phyloP scores from a whole-genome alignment of 2,797 vertebrate species.

The Ciconia nigra region DNA sequence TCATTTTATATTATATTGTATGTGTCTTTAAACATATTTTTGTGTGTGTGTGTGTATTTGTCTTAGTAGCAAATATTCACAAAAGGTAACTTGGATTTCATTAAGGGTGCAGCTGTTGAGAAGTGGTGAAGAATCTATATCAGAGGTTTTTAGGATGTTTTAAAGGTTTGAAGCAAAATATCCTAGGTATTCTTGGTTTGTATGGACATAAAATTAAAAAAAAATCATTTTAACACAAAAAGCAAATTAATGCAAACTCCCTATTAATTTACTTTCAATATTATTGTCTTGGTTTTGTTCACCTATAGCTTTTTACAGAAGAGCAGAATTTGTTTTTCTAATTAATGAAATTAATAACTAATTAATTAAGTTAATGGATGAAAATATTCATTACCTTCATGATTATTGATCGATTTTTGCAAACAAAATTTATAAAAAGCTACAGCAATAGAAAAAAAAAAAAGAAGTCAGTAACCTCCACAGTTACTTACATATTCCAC shows the following conservation, averaged over 20 bases:
- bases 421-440: neutral
- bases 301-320: neutral
- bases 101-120: neutral
- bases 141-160: neutral
- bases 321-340: neutral
- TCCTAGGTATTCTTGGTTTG: neutral
- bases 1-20: neutral
- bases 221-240: neutral
- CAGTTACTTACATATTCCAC: neutral
- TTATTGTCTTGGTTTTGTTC: neutral
- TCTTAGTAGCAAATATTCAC: neutral
- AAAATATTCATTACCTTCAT: neutral
- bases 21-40: neutral
- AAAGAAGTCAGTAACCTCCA: neutral
- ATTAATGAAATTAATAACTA: neutral
- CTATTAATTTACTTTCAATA: neutral
- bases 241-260: neutral
- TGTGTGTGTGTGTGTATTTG: neutral
- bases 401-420: neutral
- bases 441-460: neutral
- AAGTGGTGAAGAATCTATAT: neutral
- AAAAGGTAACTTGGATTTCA: neutral
- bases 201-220: neutral
- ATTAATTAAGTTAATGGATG: neutral
- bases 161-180: neutral